Evolutionary conservation across 30 jellyfish, hydroid and myxozoan genomes (phyloP).

Genomic region (Nemopilema nomurai): DNA sequence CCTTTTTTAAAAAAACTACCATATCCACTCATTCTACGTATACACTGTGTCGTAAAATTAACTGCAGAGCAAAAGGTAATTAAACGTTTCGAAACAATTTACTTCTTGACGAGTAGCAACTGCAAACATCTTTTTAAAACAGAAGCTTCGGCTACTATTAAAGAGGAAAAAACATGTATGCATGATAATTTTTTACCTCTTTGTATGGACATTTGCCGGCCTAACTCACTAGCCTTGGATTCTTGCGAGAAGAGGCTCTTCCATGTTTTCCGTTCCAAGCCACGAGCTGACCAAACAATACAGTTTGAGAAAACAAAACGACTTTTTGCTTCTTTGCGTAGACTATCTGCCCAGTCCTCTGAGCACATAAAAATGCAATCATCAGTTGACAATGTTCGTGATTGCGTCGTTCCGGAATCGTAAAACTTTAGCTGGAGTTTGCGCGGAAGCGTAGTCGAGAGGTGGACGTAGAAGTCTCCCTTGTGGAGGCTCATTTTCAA

Average conservation of each 20-base stretch:
- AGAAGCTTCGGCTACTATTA: too few relatives aligned
- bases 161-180: too few relatives aligned
- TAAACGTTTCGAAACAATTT: too few relatives aligned
- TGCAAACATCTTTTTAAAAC: too few relatives aligned
- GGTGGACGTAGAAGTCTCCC: conserved; percentile 87
- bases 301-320: conserved; percentile 78
- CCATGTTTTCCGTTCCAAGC: conserved; percentile 80
- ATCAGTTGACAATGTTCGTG: conserved; percentile 63
- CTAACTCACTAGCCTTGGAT: neutral
- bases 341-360: conserved; percentile 91
- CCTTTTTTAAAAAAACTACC: too few relatives aligned
- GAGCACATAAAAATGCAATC: conserved; percentile 81
- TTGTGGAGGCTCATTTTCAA: conserved; percentile 65
- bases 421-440: conserved; percentile 68
- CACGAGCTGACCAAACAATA: conserved; percentile 60
- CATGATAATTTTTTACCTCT: too few relatives aligned
- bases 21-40: too few relatives aligned
- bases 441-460: conserved; percentile 77
- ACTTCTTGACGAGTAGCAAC: too few relatives aligned
- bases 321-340: conserved; percentile 68
- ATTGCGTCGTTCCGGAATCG: conserved; percentile 63
- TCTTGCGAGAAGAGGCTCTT: conserved; percentile 24
- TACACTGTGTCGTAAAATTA: too few relatives aligned
- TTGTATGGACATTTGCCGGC: conserved; percentile 17
- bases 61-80: too few relatives aligned